phyloP scores from a whole-genome alignment of 2,888 invertebrate species.

The Xiphydria camelus region DNA sequence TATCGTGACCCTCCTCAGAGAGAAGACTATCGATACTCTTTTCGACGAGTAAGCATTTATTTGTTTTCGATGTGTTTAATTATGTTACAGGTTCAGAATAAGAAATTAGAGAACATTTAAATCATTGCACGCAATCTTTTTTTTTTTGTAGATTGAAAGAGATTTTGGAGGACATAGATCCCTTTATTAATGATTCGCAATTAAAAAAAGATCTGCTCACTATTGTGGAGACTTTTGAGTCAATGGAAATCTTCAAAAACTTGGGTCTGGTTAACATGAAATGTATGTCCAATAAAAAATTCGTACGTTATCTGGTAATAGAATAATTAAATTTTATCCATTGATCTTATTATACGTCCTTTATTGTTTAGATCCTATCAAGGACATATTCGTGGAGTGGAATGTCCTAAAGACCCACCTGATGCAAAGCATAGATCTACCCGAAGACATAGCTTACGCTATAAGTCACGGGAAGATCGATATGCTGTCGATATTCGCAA shows the following conservation, averaged over 20 bases:
- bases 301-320: conserved; percentile 44
- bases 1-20: conserved; percentile 57
- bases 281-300: conserved; percentile 49
- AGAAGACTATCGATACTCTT: conserved; percentile 59
- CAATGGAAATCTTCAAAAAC: conserved; percentile 59
- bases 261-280: conserved; percentile 59
- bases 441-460: conserved; percentile 32
- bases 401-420: conserved; percentile 41
- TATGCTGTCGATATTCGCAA: conserved; percentile 47
- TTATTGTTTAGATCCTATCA: conserved; percentile 37
- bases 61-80: neutral
- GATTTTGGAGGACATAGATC: conserved; percentile 57
- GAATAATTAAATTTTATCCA: neutral
- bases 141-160: conserved; percentile 57
- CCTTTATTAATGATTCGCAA: conserved; percentile 53
- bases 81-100: no score
- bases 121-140: no score
- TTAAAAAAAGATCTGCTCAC: conserved; percentile 57
- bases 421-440: conserved; percentile 35
- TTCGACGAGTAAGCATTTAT: conserved; percentile 55
- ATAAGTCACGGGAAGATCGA: conserved; percentile 45
- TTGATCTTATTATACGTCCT: neutral
- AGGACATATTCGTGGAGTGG: conserved; percentile 51
- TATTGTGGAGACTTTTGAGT: conserved; percentile 54
- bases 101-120: no score